Evolutionary conservation across 2,797 vertebrate species (phyloP), one percentile per base, ranked within the genome.

Genomic region (Fundulus diaphanus): DNA sequence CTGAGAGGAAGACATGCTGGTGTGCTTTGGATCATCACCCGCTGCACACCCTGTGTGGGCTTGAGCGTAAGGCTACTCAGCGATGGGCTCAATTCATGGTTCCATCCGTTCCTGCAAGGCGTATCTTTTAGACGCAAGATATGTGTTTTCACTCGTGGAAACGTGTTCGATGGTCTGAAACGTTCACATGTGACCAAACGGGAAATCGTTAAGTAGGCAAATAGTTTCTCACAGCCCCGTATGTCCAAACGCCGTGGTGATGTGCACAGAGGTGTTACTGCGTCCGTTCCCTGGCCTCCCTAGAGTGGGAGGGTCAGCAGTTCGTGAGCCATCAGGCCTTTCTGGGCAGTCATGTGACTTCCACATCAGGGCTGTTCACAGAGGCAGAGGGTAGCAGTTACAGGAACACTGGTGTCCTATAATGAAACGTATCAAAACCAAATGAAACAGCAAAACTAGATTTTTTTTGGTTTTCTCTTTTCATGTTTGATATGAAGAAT

Each of bases 361-460:
- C 20, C 56, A 24, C 77, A 78, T 83, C 74, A 42, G 70, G 33
- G 40, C 27, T 49, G 70, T 74, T 56, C 72, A 82, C 78, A 83
- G 54, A 72, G 66, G 73, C 78, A 83, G 54, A 72, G 66, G 73
- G 67, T 59, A 69, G 78, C 68, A 56, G 76, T 79, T 76, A 59
- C 29, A 48, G 74, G 77, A 89, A 72, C 76, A 70, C 81, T 57
- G 77, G 80, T 72, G 61, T 42, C n/a, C 51, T 63, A 44, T 74
- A 79, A 82, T 70, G 67, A 73, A 87, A 74, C 83, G 91, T 84
- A 87, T 91, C 91, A 86, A 79, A 92, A 89, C 84, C 79, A 81
- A 89, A 92, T 93, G 87, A 85, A 89, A 86, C 79, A 84, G 83
- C 71, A 24, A 7, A 35, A 8, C 22, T 3, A 9, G 22, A 31